Percentiles rank a stretch among this genome's conserved stretches.
These are phyloP conservation scores for Clarias platycephalus DNA, from an alignment of 2,797 vertebrate genomes.

Conservation along the genomic window DNA sequence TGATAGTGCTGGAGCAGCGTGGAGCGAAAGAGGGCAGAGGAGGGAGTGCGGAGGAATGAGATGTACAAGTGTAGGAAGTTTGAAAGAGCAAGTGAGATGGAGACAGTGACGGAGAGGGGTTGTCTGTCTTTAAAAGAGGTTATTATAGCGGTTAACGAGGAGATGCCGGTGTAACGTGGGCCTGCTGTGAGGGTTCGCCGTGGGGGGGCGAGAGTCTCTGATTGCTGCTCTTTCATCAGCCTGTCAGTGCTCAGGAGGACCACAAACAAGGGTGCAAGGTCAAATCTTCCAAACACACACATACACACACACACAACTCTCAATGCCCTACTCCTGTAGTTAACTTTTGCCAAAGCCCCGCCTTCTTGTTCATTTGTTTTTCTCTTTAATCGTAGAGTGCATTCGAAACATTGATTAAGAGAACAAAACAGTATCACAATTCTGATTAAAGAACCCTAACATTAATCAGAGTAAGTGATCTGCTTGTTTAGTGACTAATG, in stretches of 20 bases:
- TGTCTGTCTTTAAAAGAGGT: constrained; percentile 54
- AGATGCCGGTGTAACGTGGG: constrained; percentile 47
- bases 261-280: constrained; percentile 52
- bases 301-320: constrained; percentile 28
- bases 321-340: constrained; percentile 15
- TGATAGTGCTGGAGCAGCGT: constrained; percentile 1
- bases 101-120: not conserved
- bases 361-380: constrained; percentile 12
- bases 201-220: constrained; percentile 52
- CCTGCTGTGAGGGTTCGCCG: constrained; percentile 51
- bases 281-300: constrained; percentile 41
- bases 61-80: not conserved
- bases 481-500: constrained; percentile 28
- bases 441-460: constrained; percentile 30
- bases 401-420: constrained; percentile 35
- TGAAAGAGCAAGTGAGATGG: constrained; percentile 8
- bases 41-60: not conserved
- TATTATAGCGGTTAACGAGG: constrained; percentile 60
- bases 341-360: constrained; percentile 23
- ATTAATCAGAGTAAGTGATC: constrained; percentile 35
- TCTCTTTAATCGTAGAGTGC: not conserved
- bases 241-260: constrained; percentile 56
- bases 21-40: not conserved
- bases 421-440: constrained; percentile 37
- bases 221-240: constrained; percentile 64